Conservation (phyloP, 64 coral and sea anemone genomes). For the Porites australiensis region DNA sequence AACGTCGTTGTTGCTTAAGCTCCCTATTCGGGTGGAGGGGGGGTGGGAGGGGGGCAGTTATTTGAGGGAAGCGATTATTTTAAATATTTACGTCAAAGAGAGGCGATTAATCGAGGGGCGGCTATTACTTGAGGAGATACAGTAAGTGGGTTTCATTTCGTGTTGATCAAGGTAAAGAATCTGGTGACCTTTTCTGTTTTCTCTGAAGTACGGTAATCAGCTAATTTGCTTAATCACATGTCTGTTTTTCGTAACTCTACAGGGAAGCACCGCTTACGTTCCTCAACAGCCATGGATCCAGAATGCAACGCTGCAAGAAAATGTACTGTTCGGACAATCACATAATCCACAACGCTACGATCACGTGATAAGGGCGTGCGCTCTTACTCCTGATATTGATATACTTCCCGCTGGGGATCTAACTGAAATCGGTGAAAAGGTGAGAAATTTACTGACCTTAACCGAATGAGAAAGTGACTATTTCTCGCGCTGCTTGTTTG, state of each 20-base stretch:
- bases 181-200: too few relatives aligned
- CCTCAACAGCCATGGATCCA: constrained; percentile 80
- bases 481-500: background rate
- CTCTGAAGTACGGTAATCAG: background rate
- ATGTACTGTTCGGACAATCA: constrained; percentile 61
- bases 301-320: constrained; percentile 68
- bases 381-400: constrained; percentile 72
- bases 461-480: background rate
- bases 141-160: too few relatives aligned
- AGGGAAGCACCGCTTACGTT: constrained; percentile 74
- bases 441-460: background rate
- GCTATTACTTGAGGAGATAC: too few relatives aligned
- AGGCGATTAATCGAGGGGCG: too few relatives aligned
- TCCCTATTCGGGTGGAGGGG: too few relatives aligned
- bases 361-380: constrained; percentile 50
- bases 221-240: background rate
- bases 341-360: constrained; percentile 53
- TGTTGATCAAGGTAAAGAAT: too few relatives aligned
- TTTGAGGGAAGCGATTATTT: too few relatives aligned
- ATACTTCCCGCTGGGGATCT: constrained; percentile 68
- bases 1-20: too few relatives aligned
- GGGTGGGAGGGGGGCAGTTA: too few relatives aligned
- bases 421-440: constrained; percentile 86
- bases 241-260: background rate
- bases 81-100: too few relatives aligned